Conservation (phyloP, 1,140 invertebrate species). For the Bemisia tabaci region DNA sequence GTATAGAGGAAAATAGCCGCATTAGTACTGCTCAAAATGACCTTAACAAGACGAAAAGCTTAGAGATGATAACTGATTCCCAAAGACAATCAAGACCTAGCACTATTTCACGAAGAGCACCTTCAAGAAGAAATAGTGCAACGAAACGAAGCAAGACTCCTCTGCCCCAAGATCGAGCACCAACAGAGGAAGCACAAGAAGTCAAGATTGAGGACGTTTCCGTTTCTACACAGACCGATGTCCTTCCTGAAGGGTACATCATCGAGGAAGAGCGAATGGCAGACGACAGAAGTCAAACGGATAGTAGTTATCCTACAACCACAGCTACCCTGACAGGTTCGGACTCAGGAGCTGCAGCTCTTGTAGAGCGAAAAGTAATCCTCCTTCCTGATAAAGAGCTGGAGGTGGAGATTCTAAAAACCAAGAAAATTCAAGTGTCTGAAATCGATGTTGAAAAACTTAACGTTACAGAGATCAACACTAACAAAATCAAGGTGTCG, state of each 20-base stretch:
- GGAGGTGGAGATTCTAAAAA: slow-evolving; percentile 31
- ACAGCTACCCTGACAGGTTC: background rate
- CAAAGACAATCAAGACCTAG: background rate
- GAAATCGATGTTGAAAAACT: slow-evolving; percentile 61
- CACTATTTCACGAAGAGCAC: background rate
- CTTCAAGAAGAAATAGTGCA: background rate
- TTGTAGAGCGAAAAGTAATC: slow-evolving; percentile 15
- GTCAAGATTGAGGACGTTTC: slow-evolving; percentile 41
- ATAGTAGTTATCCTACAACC: background rate
- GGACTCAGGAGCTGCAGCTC: background rate
- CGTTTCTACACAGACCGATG: slow-evolving; percentile 66
- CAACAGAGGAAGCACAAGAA: slow-evolving; percentile 9
- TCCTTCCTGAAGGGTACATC: slow-evolving; percentile 57
- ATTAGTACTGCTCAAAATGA: background rate
- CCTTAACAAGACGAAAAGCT: background rate
- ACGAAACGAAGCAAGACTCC: background rate
- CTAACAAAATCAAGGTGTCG: slow-evolving; percentile 59
- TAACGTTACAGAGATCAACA: slow-evolving; percentile 57
- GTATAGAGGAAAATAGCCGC: background rate
- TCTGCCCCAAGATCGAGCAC: slow-evolving; percentile 13
- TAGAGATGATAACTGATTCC: background rate
- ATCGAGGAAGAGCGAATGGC: slow-evolving; percentile 36
- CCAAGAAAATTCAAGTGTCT: slow-evolving; percentile 44
- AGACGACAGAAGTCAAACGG: background rate
- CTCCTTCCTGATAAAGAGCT: slow-evolving; percentile 16